phyloP scores from a whole-genome alignment of 2,888 invertebrate species.

The Catocala sponsa region DNA sequence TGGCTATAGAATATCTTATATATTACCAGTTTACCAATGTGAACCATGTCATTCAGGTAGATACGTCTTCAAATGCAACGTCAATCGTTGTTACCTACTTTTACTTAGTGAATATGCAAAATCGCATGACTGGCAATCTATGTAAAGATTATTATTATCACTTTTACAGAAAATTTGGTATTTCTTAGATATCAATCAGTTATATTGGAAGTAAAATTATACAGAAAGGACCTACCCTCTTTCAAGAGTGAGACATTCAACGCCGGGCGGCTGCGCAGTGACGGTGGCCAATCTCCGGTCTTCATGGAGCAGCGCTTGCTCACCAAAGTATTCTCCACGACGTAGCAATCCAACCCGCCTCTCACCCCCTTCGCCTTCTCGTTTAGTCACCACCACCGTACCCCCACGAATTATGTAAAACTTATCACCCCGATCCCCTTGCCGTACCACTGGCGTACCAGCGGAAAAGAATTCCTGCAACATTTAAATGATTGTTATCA shows the following conservation, averaged over 20 bases:
- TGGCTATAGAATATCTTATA: too few relatives aligned
- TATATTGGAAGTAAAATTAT: not conserved
- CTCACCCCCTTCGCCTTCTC: conserved; percentile 88
- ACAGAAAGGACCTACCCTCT: conserved; percentile 88
- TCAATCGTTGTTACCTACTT: too few relatives aligned
- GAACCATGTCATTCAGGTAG: too few relatives aligned
- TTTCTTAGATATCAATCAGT: not conserved
- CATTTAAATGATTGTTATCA: not conserved
- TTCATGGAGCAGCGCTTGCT: conserved; percentile 94
- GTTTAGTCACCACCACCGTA: conserved; percentile 92
- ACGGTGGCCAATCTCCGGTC: conserved; percentile 96
- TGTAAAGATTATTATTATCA: too few relatives aligned
- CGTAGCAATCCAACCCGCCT: conserved; percentile 91
- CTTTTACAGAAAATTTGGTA: too few relatives aligned
- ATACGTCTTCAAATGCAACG: too few relatives aligned
- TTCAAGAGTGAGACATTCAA: conserved; percentile 96
- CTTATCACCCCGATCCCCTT: conserved; percentile 96
- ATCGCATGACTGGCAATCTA: too few relatives aligned
- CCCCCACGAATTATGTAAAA: conserved; percentile 97
- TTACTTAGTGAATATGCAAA: too few relatives aligned
- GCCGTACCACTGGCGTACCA: conserved; percentile 93
- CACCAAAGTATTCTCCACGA: conserved; percentile 96
- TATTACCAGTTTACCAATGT: too few relatives aligned
- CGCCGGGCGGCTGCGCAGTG: conserved; percentile 94
- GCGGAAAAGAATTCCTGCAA: conserved; percentile 93